Conservation (phyloP, 2,888 invertebrate genomes). For the Coenonympha glycerion region DNA sequence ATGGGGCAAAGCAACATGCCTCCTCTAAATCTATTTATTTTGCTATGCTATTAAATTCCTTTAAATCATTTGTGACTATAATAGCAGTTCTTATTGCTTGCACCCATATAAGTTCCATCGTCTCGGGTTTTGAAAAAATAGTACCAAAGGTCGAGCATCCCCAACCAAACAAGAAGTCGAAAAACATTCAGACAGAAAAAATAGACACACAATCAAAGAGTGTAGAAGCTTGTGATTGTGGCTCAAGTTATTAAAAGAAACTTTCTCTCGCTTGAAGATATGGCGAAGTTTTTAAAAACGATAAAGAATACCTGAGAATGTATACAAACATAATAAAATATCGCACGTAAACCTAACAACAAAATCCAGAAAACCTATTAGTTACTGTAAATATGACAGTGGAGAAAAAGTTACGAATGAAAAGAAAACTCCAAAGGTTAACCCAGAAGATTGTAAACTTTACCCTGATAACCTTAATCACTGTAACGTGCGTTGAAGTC, state of each 20-base stretch:
- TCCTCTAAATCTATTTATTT: conserved; percentile 30
- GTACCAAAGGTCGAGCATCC: background rate
- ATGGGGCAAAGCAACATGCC: conserved; percentile 49
- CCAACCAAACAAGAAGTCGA: conserved; percentile 22
- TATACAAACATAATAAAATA: background rate
- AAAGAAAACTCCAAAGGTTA: conserved; percentile 39
- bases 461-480: conserved; percentile 48
- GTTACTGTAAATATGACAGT: conserved; percentile 36
- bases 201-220: conserved; percentile 40
- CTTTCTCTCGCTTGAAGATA: too few relatives aligned
- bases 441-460: conserved; percentile 46
- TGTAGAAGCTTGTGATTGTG: conserved; percentile 41
- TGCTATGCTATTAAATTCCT: conserved; percentile 48
- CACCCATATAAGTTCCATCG: conserved; percentile 43
- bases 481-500: conserved; percentile 54
- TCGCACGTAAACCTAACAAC: background rate
- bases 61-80: conserved; percentile 38
- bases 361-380: background rate
- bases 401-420: conserved; percentile 42
- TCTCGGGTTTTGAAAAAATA: conserved; percentile 38
- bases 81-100: conserved; percentile 40
- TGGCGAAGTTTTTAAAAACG: too few relatives aligned
- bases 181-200: conserved; percentile 33
- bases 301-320: background rate
- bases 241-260: too few relatives aligned